Conservation (phyloP, 2,888 invertebrate genomes). For the Galerucella nymphaeae region DNA sequence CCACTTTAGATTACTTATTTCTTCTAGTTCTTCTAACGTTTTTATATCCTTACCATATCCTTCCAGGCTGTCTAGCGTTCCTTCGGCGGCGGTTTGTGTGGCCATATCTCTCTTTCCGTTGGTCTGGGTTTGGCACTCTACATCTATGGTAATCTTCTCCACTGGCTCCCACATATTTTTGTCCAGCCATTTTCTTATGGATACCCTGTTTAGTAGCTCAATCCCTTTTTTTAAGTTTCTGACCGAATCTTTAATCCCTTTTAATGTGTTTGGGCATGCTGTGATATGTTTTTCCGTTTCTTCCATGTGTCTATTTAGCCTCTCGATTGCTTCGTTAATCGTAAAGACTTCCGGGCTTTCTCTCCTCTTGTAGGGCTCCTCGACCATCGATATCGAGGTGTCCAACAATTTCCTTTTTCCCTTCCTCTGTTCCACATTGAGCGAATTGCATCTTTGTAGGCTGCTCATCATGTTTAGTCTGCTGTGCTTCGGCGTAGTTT, state of each 20-base stretch:
- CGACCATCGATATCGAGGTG: background rate
- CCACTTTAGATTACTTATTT: too few relatives aligned
- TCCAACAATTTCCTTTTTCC: background rate
- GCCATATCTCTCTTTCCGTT: too few relatives aligned
- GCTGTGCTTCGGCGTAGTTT: background rate
- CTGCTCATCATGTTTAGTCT: too few relatives aligned
- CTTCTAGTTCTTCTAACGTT: background rate
- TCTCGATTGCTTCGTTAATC: too few relatives aligned
- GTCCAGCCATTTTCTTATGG: background rate
- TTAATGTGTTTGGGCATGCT: background rate
- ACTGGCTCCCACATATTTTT: background rate
- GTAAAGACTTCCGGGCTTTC: conserved; percentile 4
- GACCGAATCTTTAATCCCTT: background rate
- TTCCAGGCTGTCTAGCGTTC: background rate
- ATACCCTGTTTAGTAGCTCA: background rate
- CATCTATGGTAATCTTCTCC: background rate
- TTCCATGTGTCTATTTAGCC: background rate
- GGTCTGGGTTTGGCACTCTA: background rate
- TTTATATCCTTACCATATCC: background rate
- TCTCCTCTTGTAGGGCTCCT: background rate
- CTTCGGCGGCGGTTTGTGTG: background rate
- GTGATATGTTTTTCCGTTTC: background rate
- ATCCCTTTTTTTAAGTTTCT: background rate
- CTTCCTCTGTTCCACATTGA: background rate
- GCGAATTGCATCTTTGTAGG: background rate